These are phyloP conservation scores for Drosophila gaucha DNA, from an alignment of 2,888 invertebrate species.

Conservation along the genomic window DNA sequence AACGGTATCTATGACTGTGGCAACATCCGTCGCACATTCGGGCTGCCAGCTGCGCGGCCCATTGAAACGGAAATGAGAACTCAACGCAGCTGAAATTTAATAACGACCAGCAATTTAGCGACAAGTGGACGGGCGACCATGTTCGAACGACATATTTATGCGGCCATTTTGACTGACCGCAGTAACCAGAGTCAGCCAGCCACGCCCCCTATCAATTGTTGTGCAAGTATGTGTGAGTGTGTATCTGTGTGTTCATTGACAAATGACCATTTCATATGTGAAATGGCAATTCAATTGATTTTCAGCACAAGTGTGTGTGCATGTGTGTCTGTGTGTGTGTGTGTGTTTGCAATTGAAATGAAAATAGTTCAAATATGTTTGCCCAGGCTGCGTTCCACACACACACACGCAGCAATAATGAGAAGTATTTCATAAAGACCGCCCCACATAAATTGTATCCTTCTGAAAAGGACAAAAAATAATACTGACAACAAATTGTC, in stretches of 20 bases:
- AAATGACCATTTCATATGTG: constrained; percentile 80
- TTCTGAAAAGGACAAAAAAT: constrained; percentile 20
- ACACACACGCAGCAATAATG: constrained; percentile 54
- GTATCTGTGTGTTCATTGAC: constrained; percentile 66
- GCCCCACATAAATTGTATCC: constrained; percentile 62
- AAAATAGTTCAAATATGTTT: constrained; percentile 78
- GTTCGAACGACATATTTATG: constrained; percentile 72
- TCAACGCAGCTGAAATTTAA: constrained; percentile 81
- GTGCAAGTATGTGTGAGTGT: constrained; percentile 32
- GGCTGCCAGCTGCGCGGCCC: constrained; percentile 72
- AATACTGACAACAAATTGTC: constrained; percentile 75
- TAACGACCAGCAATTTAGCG: constrained; percentile 79
- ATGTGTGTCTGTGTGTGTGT: neutral
- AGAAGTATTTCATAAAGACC: constrained; percentile 75
- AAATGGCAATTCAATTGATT: constrained; percentile 81
- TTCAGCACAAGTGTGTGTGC: constrained; percentile 36
- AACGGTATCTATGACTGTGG: constrained; percentile 66
- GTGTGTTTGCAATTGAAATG: constrained; percentile 76
- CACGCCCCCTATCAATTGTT: constrained; percentile 41
- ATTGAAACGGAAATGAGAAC: constrained; percentile 80
- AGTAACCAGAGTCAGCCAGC: constrained; percentile 32
- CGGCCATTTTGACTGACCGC: constrained; percentile 78
- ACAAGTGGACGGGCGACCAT: constrained; percentile 39
- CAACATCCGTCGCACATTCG: constrained; percentile 69
- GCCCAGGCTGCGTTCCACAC: constrained; percentile 39